phyloP scores from a whole-genome alignment of 2,113 vertebrate genomes.

The Sturnira hondurensis region DNA sequence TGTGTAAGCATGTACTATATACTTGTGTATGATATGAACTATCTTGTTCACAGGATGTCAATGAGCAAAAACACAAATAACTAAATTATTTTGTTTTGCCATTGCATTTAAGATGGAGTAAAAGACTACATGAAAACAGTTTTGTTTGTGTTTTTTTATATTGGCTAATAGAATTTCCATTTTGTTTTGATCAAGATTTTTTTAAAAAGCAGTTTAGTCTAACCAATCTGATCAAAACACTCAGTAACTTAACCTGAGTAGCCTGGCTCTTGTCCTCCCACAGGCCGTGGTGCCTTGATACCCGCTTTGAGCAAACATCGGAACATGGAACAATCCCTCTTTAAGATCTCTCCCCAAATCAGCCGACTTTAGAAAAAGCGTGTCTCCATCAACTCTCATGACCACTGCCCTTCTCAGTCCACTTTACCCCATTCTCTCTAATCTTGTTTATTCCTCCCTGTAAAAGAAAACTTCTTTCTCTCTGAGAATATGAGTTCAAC shows the following conservation, averaged over 20 bases:
- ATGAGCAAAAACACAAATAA: neutral
- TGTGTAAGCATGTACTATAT: neutral
- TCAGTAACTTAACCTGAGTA: neutral
- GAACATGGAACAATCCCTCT: neutral
- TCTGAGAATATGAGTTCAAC: neutral
- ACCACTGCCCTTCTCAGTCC: neutral
- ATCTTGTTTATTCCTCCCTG: neutral
- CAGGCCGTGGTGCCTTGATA: neutral
- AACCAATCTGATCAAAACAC: neutral
- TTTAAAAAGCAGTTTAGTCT: neutral
- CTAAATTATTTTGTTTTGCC: neutral
- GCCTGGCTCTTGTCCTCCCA: fast-evolving
- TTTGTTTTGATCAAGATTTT: neutral
- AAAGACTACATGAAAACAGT: neutral
- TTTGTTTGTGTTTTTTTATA: neutral
- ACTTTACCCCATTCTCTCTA: neutral
- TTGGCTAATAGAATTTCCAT: neutral
- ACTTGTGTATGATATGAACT: neutral
- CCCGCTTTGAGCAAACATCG: neutral
- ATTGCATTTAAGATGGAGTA: neutral
- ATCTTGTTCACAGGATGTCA: neutral
- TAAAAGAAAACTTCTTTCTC: neutral
- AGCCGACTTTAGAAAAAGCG: neutral
- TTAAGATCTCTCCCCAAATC: neutral
- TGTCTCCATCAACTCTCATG: neutral